Base-by-base conservation (phyloP, 2,888 invertebrate species). In the Caenorhabditis sp. region DNA sequence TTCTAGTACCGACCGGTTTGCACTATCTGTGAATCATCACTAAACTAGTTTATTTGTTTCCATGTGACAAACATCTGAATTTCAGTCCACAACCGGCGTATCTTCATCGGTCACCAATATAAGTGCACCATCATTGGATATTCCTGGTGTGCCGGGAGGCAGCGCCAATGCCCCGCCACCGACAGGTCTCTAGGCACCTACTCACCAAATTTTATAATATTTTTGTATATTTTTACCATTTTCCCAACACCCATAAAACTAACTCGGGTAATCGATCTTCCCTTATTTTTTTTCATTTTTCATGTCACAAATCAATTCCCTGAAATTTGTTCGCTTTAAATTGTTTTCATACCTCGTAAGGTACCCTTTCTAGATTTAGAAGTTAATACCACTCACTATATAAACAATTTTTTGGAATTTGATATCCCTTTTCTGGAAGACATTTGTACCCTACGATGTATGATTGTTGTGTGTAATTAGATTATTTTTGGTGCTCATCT, bases 51-150 rank as follows among this genome's bases (percentile, higher is more conserved):
- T 43, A 8, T 36, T 36, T 36, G 36, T 36, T n/a, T n/a, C n/a
- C n/a, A n/a, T n/a, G n/a, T n/a, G n/a, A n/a, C n/a, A n/a, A n/a
- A n/a, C n/a, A n/a, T n/a, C n/a, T n/a, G n/a, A n/a, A n/a, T n/a
- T 43, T 3, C 56, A 73, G 73, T 60, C 73, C 3, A 63, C 73
- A 10, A 69, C 66, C 3, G 69, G 68, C n/a, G 73, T 69, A 17
- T 64, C 59, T 1, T 56, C 68, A 8, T 63, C 67, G 1, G 63
- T 60, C 49, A 58, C 64, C 0, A 58, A 49, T 8, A 50, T 63
- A 7, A 38, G 63, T 12, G 69, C 66, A 10, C 20, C 59, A 14
- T 59, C 73, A 21, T 54, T 73, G 23, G 74, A 74, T 10, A 63
- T 69, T 38, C 68, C 73, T 7, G 72, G 72, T 17, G 5, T 64